Conservation (phyloP, 2,888 invertebrate genomes). For the Drosophila recens region DNA sequence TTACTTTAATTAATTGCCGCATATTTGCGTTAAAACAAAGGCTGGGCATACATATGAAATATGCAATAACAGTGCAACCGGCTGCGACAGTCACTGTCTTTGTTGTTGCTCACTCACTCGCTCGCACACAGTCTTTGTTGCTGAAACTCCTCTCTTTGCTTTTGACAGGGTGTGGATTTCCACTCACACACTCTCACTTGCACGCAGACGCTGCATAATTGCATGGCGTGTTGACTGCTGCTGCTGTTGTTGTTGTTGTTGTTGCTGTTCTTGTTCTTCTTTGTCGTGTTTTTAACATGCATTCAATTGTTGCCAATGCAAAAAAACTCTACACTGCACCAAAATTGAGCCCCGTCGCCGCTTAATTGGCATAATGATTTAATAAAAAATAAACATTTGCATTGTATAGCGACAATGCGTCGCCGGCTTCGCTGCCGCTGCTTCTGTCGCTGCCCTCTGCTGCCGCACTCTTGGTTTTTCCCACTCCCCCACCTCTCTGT, state of each 20-base stretch:
- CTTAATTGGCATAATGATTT: constrained; percentile 82
- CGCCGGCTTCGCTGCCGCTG: constrained; percentile 44
- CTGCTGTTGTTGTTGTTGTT: constrained; percentile 25
- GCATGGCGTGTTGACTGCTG: constrained; percentile 62
- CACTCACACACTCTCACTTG: constrained; percentile 37
- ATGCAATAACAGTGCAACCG: constrained; percentile 38
- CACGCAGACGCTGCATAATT: constrained; percentile 69
- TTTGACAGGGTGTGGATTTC: constrained; percentile 66
- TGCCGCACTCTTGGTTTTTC: constrained; percentile 5
- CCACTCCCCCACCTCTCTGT: constrained; percentile 17
- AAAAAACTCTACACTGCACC: constrained; percentile 67
- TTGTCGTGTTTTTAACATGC: constrained; percentile 57
- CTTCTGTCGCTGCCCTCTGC: constrained; percentile 18
- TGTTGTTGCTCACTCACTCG: constrained; percentile 73
- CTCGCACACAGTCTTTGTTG: not conserved
- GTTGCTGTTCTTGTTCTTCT: constrained; percentile 50
- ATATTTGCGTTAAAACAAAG: constrained; percentile 77
- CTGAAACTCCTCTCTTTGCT: constrained; percentile 55
- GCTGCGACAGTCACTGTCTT: constrained; percentile 58
- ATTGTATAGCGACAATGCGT: constrained; percentile 70
- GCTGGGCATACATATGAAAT: constrained; percentile 39
- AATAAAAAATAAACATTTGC: constrained; percentile 81
- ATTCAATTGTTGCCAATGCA: constrained; percentile 47
- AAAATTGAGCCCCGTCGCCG: constrained; percentile 64
- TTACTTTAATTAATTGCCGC: constrained; percentile 79